phyloP scores from a whole-genome alignment of 2,113 vertebrate species.

The Tychaedon coryphoeus region DNA sequence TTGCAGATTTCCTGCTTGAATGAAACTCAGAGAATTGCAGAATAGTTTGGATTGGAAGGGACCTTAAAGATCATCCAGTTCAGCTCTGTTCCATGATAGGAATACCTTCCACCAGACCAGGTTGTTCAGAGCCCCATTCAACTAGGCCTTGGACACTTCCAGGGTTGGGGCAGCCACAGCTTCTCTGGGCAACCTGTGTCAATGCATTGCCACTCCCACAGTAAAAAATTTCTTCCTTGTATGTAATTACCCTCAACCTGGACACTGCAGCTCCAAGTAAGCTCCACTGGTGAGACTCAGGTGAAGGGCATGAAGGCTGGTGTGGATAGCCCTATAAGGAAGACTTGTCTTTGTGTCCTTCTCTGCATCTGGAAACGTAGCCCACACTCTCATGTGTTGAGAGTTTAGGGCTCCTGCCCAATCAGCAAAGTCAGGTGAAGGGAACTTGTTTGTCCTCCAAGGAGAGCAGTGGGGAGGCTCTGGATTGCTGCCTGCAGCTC shows the following conservation, averaged over 20 bases:
- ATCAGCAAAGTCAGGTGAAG: background rate
- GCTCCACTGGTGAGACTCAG: background rate
- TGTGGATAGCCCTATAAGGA: background rate
- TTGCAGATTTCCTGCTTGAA: background rate
- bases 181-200: background rate
- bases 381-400: background rate
- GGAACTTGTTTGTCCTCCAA: background rate
- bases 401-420: background rate
- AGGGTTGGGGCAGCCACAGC: background rate
- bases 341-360: background rate
- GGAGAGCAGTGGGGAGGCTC: background rate
- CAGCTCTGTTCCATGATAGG: background rate
- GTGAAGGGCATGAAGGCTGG: background rate
- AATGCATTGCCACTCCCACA: background rate
- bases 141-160: background rate
- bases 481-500: background rate
- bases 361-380: background rate
- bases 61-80: background rate
- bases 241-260: background rate
- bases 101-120: background rate
- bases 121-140: background rate
- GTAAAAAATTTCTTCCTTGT: background rate
- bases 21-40: accelerated
- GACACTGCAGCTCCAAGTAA: background rate
- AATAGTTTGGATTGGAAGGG: background rate